Percentiles rank a stretch among this genome's conserved stretches.
phyloP scores from a whole-genome alignment of 2,888 invertebrate genomes.

The Crocallis elinguaria region DNA sequence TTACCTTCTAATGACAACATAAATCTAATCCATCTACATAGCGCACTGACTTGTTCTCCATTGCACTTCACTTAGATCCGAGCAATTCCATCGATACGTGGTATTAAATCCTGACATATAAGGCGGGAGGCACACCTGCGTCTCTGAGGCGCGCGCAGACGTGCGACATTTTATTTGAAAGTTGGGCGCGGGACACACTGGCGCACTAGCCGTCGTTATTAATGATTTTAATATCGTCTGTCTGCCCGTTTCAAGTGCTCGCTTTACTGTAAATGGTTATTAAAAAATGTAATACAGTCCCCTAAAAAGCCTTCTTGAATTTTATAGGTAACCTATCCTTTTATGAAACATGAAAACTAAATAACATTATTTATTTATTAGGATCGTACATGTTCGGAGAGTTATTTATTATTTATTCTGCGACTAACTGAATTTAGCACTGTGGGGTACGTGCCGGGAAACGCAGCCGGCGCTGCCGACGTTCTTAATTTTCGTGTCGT shows the following conservation, averaged over 20 bases:
- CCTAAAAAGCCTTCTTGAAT: background rate
- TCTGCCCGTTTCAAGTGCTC: background rate
- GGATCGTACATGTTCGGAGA: background rate
- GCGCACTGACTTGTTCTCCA: background rate
- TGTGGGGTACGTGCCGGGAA: background rate
- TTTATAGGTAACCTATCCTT: background rate
- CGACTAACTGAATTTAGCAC: background rate
- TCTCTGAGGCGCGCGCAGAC: conserved; percentile 2
- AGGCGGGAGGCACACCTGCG: conserved; percentile 28
- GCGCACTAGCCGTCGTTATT: conserved; percentile 6
- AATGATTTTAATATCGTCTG: conserved; percentile 19
- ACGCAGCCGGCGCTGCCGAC: background rate
- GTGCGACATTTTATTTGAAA: conserved; percentile 27
- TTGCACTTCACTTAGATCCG: background rate
- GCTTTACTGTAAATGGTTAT: background rate
- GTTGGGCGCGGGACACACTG: conserved; percentile 20
- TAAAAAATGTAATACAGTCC: background rate
- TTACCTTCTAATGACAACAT: no score
- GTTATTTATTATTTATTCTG: background rate
- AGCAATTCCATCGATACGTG: conserved; percentile 15
- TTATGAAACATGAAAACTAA: background rate
- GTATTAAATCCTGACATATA: conserved; percentile 19
- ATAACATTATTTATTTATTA: background rate
- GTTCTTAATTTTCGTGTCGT: no score
- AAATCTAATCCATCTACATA: no score